Percentiles rank a stretch among this genome's conserved stretches.
These are phyloP conservation scores for Drosophila parabipectinata DNA, from an alignment of 1,140 invertebrate species.

Conservation along the genomic window DNA sequence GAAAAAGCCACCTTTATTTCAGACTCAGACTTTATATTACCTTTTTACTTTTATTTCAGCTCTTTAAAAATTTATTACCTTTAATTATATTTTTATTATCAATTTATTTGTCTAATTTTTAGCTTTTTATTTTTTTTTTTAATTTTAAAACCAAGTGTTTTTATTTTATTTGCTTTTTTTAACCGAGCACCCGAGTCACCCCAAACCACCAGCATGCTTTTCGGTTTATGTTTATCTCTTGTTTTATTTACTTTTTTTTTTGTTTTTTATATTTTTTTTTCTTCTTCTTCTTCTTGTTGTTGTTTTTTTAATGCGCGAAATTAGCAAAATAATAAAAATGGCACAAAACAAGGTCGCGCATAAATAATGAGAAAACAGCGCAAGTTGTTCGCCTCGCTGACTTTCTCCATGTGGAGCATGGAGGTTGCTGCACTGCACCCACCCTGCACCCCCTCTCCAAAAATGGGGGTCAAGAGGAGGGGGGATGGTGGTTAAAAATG, in stretches of 20 bases:
- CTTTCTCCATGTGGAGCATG: conserved; percentile 57
- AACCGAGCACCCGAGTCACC: conserved; percentile 2
- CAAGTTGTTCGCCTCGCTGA: conserved; percentile 69
- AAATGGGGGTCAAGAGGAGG: conserved; percentile 10
- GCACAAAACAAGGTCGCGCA: conserved; percentile 80
- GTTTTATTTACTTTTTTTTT: conserved; percentile 3
- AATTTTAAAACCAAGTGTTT: conserved; percentile 15
- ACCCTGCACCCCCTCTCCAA: neutral
- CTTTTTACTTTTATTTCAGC: too few relatives aligned
- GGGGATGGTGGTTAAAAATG: neutral
- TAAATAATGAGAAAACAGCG: conserved; percentile 78
- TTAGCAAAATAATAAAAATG: conserved; percentile 82
- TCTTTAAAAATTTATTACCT: too few relatives aligned
- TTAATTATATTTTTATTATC: neutral
- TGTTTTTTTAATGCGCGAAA: conserved; percentile 76
- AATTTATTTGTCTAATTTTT: neutral
- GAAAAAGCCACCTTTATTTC: too few relatives aligned
- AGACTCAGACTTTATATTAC: too few relatives aligned
- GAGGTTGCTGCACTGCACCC: conserved; percentile 6
- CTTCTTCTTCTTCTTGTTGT: conserved; percentile 37
- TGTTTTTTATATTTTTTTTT: conserved; percentile 20
- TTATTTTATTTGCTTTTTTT: conserved; percentile 28
- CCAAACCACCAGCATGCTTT: conserved; percentile 17
- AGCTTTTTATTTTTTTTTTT: neutral
- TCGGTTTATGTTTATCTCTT: conserved; percentile 29